Evolutionary conservation across 1,140 invertebrate genomes (phyloP).

Genomic region (Cephus cinctus): DNA sequence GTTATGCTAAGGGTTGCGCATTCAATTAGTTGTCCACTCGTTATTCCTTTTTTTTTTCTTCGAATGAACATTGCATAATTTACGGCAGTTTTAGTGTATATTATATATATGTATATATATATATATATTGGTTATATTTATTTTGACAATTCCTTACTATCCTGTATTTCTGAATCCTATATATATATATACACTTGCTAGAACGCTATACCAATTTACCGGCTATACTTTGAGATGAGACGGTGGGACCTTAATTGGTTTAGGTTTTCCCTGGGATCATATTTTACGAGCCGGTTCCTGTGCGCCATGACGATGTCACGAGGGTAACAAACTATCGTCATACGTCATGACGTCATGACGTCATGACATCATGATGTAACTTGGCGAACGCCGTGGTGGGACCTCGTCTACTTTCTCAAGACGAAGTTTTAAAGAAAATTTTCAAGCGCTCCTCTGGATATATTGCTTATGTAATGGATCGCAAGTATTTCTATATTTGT

Average conservation of each 20-base stretch:
- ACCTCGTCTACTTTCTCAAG: constrained; percentile 3
- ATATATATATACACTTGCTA: too few species aligned
- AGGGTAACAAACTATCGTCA: constrained; percentile 25
- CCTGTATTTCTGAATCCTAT: too few species aligned
- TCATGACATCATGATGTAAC: constrained; percentile 9
- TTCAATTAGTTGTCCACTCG: too few species aligned
- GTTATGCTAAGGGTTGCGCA: too few species aligned
- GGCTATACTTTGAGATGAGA: constrained; percentile 26
- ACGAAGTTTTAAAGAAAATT: not conserved
- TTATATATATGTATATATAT: too few species aligned
- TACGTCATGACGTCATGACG: not conserved
- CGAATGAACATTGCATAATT: too few species aligned
- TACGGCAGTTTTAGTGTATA: too few species aligned
- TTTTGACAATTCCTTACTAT: too few species aligned
- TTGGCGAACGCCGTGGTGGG: constrained; percentile 7
- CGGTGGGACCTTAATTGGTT: constrained; percentile 33
- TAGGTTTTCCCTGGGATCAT: constrained; percentile 22
- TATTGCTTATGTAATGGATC: not conserved
- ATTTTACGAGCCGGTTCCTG: constrained; percentile 16
- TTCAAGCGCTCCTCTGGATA: not conserved
- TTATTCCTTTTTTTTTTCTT: too few species aligned
- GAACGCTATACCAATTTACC: too few species aligned
- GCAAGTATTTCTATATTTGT: too few species aligned
- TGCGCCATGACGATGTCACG: constrained; percentile 14
- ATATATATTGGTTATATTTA: too few species aligned